These are phyloP conservation scores for Notothenia rossii DNA, from an alignment of 2,113 vertebrate genomes.

Conservation along the genomic window DNA sequence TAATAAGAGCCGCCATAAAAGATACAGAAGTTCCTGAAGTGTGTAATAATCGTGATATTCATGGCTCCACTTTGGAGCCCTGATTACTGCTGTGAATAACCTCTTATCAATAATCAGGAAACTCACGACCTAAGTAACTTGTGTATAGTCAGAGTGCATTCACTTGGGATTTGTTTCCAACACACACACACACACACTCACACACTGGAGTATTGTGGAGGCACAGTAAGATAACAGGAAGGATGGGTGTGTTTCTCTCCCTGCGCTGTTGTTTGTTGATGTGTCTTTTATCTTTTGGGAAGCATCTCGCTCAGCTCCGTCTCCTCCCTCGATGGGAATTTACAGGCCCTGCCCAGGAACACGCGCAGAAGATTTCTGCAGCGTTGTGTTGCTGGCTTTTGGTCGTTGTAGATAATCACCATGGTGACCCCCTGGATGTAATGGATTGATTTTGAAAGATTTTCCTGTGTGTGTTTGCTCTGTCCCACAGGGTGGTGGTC, in stretches of 20 bases:
- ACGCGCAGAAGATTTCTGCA: constrained; percentile 37
- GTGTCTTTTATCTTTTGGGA: constrained; percentile 79
- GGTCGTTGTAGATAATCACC: constrained; percentile 66
- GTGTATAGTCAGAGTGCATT: neutral
- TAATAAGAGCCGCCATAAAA: constrained; percentile 1
- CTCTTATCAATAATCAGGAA: constrained; percentile 52
- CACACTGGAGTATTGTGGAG: constrained; percentile 9
- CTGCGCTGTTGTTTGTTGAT: constrained; percentile 75
- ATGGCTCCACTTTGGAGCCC: constrained; percentile 4
- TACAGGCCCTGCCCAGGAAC: constrained; percentile 69
- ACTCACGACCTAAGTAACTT: constrained; percentile 22
- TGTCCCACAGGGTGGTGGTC: constrained; percentile 19
- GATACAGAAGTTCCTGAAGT: neutral
- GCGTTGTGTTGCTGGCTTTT: constrained; percentile 40
- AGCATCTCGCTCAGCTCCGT: constrained; percentile 59
- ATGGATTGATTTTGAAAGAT: constrained; percentile 57
- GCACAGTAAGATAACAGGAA: constrained; percentile 77
- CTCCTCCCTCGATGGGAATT: constrained; percentile 77
- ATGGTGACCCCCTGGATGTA: constrained; percentile 49
- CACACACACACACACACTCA: neutral
- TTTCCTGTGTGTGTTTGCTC: constrained; percentile 27
- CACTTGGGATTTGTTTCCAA: constrained; percentile 28
- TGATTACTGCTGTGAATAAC: constrained; percentile 7
- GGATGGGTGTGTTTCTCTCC: constrained; percentile 76
- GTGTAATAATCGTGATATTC: constrained; percentile 14